Conservation (phyloP, 2,797 vertebrate species). For the Danionella dracula region DNA sequence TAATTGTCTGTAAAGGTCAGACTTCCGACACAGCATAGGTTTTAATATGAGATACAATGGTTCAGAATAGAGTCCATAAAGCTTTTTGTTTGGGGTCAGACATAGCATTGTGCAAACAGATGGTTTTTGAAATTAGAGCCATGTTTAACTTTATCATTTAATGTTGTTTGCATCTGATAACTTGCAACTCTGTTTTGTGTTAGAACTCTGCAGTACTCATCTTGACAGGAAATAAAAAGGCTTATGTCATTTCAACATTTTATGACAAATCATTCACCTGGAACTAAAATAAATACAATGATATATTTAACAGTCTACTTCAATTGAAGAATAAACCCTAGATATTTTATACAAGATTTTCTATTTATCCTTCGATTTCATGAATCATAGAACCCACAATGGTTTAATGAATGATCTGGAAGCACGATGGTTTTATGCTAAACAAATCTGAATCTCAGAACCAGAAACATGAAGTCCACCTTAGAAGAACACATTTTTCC, state of each 20-base stretch:
- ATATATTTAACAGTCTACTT: too few relatives aligned
- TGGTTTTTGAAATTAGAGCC: background rate
- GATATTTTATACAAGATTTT: too few relatives aligned
- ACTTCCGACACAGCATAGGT: background rate
- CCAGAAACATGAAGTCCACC: too few relatives aligned
- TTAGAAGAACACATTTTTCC: too few relatives aligned
- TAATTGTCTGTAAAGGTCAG: background rate
- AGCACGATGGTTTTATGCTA: too few relatives aligned
- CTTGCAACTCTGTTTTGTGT: background rate
- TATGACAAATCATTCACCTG: background rate
- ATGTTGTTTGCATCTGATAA: background rate
- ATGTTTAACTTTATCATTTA: background rate
- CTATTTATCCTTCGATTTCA: too few relatives aligned
- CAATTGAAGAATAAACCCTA: too few relatives aligned
- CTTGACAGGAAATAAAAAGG: background rate
- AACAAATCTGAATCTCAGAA: too few relatives aligned
- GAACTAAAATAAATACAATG: too few relatives aligned
- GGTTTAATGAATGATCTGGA: too few relatives aligned
- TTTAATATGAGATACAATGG: background rate
- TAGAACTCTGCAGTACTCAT: background rate
- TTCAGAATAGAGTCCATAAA: background rate
- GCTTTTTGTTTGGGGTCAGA: background rate
- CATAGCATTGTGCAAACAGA: background rate
- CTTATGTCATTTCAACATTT: background rate
- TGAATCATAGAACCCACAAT: too few relatives aligned